A percentile compares a stretch with the other conserved stretches of the same genome.
Evolutionary conservation across 1,140 invertebrate species (phyloP).

Genomic region (Hestina assimilis): DNA sequence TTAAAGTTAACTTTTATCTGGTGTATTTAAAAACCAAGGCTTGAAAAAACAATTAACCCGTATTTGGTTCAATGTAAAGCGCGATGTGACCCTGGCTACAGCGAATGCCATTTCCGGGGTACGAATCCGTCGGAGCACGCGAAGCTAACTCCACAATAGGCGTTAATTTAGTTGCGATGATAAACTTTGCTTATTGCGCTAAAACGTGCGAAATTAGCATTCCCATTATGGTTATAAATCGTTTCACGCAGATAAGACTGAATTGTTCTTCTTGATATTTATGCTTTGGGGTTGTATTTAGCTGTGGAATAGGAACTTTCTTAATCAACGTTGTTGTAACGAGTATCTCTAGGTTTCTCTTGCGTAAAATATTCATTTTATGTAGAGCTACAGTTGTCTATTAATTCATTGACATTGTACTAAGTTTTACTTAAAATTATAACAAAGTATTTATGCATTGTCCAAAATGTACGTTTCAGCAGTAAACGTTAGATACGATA

Average conservation of each 20-base stretch:
- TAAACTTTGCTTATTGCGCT: constrained; percentile 44
- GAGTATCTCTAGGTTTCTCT: no score
- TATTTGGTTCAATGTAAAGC: constrained; percentile 20
- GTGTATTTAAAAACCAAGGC: constrained; percentile 22
- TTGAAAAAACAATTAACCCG: constrained; percentile 26
- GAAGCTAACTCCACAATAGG: constrained; percentile 41
- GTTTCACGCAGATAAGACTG: constrained; percentile 9
- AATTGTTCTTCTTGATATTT: constrained; percentile 1
- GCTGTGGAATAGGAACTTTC: background rate
- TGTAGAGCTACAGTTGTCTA: no score
- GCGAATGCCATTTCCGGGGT: constrained; percentile 49
- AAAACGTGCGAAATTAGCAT: constrained; percentile 44
- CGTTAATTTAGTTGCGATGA: constrained; percentile 54
- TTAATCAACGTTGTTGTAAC: background rate
- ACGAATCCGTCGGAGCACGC: constrained; percentile 43
- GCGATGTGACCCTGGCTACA: constrained; percentile 36
- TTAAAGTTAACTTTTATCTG: constrained; percentile 11
- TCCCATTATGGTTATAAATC: constrained; percentile 40
- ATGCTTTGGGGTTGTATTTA: background rate
- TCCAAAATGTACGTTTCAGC: no score
- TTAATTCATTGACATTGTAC: no score
- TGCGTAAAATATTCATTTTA: no score
- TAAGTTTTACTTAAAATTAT: no score
- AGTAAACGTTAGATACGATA: no score
- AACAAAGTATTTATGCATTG: no score